A percentile compares a stretch with the other conserved stretches of the same genome.
These are phyloP conservation scores for Brachymystax lenok DNA, from an alignment of 2,797 vertebrate genomes.

Conservation along the genomic window DNA sequence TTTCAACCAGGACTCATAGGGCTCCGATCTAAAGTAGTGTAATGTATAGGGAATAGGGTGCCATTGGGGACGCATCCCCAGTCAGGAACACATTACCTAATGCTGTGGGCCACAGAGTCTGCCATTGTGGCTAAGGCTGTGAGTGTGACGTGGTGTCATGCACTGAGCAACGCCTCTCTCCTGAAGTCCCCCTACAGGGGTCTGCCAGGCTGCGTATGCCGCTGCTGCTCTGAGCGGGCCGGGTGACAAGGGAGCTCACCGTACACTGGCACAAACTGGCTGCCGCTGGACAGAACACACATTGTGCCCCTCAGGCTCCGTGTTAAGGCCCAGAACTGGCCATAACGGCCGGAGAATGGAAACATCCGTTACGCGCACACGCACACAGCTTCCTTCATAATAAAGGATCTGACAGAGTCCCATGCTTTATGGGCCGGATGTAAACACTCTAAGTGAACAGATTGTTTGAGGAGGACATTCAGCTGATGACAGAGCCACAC, in stretches of 20 bases:
- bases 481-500: slow-evolving; percentile 28
- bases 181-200: slow-evolving; percentile 30
- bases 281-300: slow-evolving; percentile 59
- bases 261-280: slow-evolving; percentile 56
- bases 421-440: not conserved
- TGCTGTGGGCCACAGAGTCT: slow-evolving; percentile 15
- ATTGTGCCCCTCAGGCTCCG: slow-evolving; percentile 54
- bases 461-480: slow-evolving; percentile 27
- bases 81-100: slow-evolving; percentile 23
- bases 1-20: not conserved
- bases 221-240: not conserved
- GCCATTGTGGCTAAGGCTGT: slow-evolving; percentile 27
- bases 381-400: not conserved
- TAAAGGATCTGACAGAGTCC: slow-evolving; percentile 5
- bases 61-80: not conserved
- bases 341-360: slow-evolving; percentile 23
- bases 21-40: not conserved
- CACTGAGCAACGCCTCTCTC: slow-evolving; percentile 10
- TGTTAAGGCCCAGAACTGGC: slow-evolving; percentile 27
- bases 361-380: not conserved
- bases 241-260: slow-evolving; percentile 26
- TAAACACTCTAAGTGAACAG: slow-evolving; percentile 26
- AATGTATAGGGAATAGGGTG: not conserved
- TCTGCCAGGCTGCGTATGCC: slow-evolving; percentile 23
- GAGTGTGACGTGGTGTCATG: slow-evolving; percentile 36